Conservation (phyloP, 2,888 invertebrate species). For the Lithophane ornitopus region DNA sequence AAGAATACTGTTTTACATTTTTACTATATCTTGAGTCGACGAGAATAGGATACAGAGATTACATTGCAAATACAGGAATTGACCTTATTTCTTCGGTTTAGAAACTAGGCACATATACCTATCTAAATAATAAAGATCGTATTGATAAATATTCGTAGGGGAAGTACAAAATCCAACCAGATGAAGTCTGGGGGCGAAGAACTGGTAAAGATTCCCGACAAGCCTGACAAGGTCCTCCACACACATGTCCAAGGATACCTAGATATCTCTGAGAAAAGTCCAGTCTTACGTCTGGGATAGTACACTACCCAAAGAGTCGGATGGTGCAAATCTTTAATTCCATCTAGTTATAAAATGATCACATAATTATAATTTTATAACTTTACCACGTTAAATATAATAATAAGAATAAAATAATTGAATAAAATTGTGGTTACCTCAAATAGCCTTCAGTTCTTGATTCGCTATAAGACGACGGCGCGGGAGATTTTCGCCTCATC, state of each 20-base stretch:
- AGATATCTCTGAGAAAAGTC: too few species aligned
- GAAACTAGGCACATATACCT: neutral
- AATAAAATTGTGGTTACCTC: conserved; percentile 73
- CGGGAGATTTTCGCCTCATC: conserved; percentile 85
- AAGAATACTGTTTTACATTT: neutral
- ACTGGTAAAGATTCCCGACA: neutral
- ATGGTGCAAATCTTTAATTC: too few species aligned
- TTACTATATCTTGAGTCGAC: neutral
- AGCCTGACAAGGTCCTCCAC: too few species aligned
- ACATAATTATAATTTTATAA: too few species aligned
- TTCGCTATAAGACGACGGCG: conserved; percentile 82
- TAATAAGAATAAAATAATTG: too few species aligned
- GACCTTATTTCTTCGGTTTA: neutral
- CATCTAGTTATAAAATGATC: too few species aligned
- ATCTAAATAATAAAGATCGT: neutral
- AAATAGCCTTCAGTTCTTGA: conserved; percentile 83
- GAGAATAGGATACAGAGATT: neutral
- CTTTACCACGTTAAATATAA: too few species aligned
- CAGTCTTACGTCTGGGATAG: too few species aligned
- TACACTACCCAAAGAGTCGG: too few species aligned
- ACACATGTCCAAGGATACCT: too few species aligned
- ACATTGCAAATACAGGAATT: too few species aligned
- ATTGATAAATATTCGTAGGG: neutral
- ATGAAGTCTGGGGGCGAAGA: neutral
- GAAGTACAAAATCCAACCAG: neutral